These are phyloP conservation scores for Ranitomeya imitator DNA, from an alignment of 2,113 vertebrate genomes.

Conservation along the genomic window DNA sequence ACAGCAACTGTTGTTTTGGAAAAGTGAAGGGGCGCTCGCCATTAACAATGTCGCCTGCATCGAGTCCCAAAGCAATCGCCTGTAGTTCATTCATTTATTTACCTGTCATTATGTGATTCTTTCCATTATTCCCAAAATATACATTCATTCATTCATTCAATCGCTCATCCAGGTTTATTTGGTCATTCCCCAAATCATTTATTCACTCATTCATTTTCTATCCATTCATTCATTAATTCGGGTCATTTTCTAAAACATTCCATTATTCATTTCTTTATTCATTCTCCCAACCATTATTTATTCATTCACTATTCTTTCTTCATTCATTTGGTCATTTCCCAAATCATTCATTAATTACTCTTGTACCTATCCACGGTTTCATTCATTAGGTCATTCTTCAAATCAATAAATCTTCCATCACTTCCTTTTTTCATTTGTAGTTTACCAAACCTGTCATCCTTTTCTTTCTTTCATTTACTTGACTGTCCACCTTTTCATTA, in stretches of 20 bases:
- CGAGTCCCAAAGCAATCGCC: too few relatives aligned
- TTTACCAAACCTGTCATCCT: too few relatives aligned
- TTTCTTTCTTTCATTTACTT: too few relatives aligned
- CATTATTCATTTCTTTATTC: background rate
- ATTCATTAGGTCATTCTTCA: too few relatives aligned
- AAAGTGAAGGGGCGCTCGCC: background rate
- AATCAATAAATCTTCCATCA: too few relatives aligned
- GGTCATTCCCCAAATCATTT: background rate
- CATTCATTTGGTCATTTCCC: too few relatives aligned
- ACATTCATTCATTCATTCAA: background rate
- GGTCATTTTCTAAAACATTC: background rate
- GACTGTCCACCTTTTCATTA: too few relatives aligned
- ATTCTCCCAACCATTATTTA: background rate
- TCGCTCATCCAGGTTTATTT: background rate
- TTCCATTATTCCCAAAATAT: background rate
- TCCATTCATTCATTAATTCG: background rate
- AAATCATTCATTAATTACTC: too few relatives aligned
- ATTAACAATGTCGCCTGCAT: background rate
- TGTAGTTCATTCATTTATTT: background rate
- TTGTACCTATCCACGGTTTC: too few relatives aligned
- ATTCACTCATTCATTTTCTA: background rate
- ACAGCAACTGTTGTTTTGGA: slow-evolving; percentile 48
- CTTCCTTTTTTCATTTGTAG: too few relatives aligned
- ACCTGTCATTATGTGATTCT: background rate
- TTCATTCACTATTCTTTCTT: background rate